Evolutionary conservation across 1,140 invertebrate genomes (phyloP), one percentile per base, ranked within the genome.

Genomic region (Polypedilum pembai): DNA sequence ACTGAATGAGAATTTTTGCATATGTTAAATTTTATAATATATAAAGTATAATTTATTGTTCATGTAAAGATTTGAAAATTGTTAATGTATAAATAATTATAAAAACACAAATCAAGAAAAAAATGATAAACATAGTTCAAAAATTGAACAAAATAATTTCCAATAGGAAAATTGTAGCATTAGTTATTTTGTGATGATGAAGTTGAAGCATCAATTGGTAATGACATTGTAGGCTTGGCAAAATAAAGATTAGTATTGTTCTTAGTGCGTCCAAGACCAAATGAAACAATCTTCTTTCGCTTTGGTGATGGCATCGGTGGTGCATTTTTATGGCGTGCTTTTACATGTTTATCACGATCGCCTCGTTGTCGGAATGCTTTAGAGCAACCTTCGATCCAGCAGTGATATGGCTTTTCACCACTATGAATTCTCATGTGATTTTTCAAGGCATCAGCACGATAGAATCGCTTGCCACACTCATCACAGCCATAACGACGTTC

Each of bases 401-500:
- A 91, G 56, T 85, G 85, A 78, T 88, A 91, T 1, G 90, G 90
- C 56, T 88, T 85, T 77, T 90, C 89, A 20, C 89, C 89, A 0
- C 89, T 90, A 78, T 91, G 90, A 56, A 89, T 90, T 41, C 89
- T 83, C 76, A 88, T 87, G 73, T 82, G 82, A 75, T 83, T 83
- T 73, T 87, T 87, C 5, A 87, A 76, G 3, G 86, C 86, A 76
- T 87, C 86, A 1, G 86, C 86, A 18, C 86, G 82, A 76, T 87
- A 87, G 75, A 87, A 87, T 4, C 85, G 79, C 78, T 87, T 87
- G 7, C 84, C 82, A 66, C 86, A 87, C 75, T 90, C 85, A 74
- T 89, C 86, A 78, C 92, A 93, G 76, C 86, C 88, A 79, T 91
- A 92, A 21, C 91, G 88, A 69, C 91, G 82, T 81, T 95, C 93